phyloP scores from a whole-genome alignment of 2,888 invertebrate species.

The Hirtodrosophila confusa region DNA sequence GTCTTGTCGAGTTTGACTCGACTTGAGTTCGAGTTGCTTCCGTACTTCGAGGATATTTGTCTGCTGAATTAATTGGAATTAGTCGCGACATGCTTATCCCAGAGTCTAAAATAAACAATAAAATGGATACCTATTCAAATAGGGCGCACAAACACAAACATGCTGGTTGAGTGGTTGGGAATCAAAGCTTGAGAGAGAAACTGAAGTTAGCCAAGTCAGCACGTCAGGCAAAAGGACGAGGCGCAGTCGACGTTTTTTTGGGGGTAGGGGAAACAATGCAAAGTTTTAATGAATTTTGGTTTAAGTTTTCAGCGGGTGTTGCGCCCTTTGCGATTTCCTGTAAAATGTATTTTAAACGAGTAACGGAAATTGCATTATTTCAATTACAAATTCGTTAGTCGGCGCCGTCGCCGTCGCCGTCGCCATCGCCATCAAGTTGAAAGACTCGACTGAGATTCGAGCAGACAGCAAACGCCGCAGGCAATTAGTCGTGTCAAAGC shows the following conservation, averaged over 20 bases:
- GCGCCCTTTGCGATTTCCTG: slow-evolving; percentile 77
- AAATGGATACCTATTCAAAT: slow-evolving; percentile 79
- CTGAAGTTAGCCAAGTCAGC: slow-evolving; percentile 46
- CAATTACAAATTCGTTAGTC: slow-evolving; percentile 78
- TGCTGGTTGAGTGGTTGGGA: not conserved
- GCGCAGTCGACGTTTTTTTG: slow-evolving; percentile 17
- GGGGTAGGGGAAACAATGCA: slow-evolving; percentile 61
- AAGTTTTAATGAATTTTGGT: slow-evolving; percentile 80
- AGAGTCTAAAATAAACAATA: slow-evolving; percentile 80
- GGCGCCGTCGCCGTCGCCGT: slow-evolving; percentile 28
- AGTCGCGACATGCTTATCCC: slow-evolving; percentile 81
- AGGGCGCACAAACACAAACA: slow-evolving; percentile 57
- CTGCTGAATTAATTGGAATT: slow-evolving; percentile 81
- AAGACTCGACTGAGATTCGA: slow-evolving; percentile 54
- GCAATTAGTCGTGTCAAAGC: slow-evolving; percentile 80
- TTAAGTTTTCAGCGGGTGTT: slow-evolving; percentile 75
- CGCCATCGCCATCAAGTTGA: slow-evolving; percentile 18
- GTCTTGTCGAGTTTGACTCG: slow-evolving; percentile 31
- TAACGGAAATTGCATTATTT: slow-evolving; percentile 80
- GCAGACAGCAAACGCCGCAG: slow-evolving; percentile 77
- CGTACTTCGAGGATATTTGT: slow-evolving; percentile 77
- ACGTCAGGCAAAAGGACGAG: slow-evolving; percentile 56
- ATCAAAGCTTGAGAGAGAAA: not conserved
- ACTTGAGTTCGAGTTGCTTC: slow-evolving; percentile 61
- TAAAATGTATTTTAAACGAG: slow-evolving; percentile 79